Conservation (phyloP, 37 sponge, comb jelly and placozoan genomes). For the Geodia barretti region DNA sequence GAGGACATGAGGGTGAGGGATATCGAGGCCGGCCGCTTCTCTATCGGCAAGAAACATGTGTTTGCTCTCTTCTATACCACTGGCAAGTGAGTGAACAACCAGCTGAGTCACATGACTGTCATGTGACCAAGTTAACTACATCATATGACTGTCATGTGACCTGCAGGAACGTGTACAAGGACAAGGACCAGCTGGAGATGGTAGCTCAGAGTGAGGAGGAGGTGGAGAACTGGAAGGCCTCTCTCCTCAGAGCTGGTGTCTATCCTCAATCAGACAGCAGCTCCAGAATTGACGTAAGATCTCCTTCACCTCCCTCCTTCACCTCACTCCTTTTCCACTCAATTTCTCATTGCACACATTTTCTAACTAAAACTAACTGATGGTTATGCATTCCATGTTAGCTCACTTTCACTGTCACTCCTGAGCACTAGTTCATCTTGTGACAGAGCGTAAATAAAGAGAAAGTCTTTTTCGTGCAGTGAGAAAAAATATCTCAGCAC, state of each 20-base stretch:
- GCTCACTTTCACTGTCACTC: too few species aligned
- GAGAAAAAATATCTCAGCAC: too few species aligned
- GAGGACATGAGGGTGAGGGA: conserved; percentile 86
- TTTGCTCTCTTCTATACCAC: conserved; percentile 87
- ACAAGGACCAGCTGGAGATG: conserved; percentile 87
- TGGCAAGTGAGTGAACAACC: conserved; percentile 72
- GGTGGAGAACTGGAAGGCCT: conserved; percentile 95
- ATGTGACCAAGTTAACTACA: background rate
- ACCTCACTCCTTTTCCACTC: too few species aligned
- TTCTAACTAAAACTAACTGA: too few species aligned
- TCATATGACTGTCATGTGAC: background rate
- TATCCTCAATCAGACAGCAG: conserved; percentile 67
- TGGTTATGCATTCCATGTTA: too few species aligned
- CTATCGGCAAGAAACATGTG: conserved; percentile 69
- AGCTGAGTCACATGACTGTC: background rate
- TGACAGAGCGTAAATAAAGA: too few species aligned
- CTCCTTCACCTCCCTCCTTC: background rate
- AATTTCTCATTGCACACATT: too few species aligned
- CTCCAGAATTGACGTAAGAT: background rate
- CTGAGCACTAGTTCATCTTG: too few species aligned
- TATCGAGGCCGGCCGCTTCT: conserved; percentile 78
- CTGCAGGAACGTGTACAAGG: conserved; percentile 88
- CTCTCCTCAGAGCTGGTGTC: conserved; percentile 93
- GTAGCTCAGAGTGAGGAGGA: conserved; percentile 86
- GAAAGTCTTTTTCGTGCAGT: too few species aligned